Evolutionary conservation across 2,888 invertebrate genomes (phyloP).

Genomic region (Pterostichus niger): DNA sequence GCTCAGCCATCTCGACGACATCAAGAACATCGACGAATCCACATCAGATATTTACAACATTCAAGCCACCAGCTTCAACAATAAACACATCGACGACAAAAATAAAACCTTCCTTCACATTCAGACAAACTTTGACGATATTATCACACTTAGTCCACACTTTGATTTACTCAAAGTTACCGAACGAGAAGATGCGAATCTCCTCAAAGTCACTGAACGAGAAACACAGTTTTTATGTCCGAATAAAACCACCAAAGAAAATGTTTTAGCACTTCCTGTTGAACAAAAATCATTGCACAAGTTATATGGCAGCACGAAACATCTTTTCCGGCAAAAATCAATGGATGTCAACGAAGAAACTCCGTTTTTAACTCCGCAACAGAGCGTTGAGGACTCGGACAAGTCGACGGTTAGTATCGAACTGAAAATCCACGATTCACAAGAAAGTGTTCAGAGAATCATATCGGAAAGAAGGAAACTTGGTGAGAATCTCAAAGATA

Average conservation of each 20-base stretch:
- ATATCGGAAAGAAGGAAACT: conserved; percentile 82
- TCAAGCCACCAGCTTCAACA: conserved; percentile 71
- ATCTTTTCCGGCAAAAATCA: conserved; percentile 80
- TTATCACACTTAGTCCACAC: conserved; percentile 71
- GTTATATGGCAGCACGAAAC: conserved; percentile 79
- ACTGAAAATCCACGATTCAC: conserved; percentile 74
- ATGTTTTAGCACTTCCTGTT: conserved; percentile 71
- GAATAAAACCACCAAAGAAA: conserved; percentile 38
- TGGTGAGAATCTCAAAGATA: conserved; percentile 77
- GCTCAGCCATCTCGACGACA: conserved; percentile 80
- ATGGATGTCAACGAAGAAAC: conserved; percentile 80
- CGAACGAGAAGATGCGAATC: conserved; percentile 61
- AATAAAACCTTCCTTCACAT: conserved; percentile 59
- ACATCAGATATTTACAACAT: conserved; percentile 75
- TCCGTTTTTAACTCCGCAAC: conserved; percentile 73
- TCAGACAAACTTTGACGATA: conserved; percentile 73
- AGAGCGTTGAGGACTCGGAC: conserved; percentile 60
- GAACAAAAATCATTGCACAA: conserved; percentile 74
- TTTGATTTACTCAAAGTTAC: too few relatives aligned
- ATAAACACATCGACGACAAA: conserved; percentile 12
- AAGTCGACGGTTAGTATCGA: conserved; percentile 67
- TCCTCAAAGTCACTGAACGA: conserved; percentile 55
- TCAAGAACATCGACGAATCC: conserved; percentile 75
- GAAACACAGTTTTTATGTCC: conserved; percentile 68
- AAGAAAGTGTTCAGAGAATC: conserved; percentile 81